phyloP scores from a whole-genome alignment of 2,888 invertebrate genomes.

The Polydesmus complanatus region DNA sequence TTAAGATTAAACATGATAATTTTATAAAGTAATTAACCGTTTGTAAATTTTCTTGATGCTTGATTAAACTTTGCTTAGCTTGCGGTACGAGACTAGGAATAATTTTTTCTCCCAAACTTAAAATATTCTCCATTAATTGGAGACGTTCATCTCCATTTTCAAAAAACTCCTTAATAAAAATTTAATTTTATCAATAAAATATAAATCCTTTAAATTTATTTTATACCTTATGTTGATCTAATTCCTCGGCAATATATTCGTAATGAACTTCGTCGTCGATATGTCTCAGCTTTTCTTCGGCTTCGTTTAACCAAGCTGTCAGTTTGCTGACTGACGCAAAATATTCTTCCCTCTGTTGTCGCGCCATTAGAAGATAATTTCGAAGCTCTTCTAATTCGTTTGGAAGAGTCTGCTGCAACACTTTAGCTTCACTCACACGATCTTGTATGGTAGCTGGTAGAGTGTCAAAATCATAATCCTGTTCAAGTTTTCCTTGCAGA shows the following conservation, averaged over 20 bases:
- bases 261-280: conserved; percentile 74
- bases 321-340: conserved; percentile 60
- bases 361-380: conserved; percentile 63
- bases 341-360: conserved; percentile 60
- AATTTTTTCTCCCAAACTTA: conserved; percentile 54
- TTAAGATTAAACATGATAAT: neutral
- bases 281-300: conserved; percentile 20
- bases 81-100: conserved; percentile 22
- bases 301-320: conserved; percentile 52
- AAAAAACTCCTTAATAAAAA: conserved; percentile 49
- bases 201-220: neutral
- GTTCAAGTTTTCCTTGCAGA: conserved; percentile 53
- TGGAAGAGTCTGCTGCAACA: conserved; percentile 60
- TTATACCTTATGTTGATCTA: conserved; percentile 68
- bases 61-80: conserved; percentile 7
- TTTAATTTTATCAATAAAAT: neutral
- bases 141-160: conserved; percentile 61
- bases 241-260: conserved; percentile 62
- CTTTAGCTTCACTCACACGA: conserved; percentile 70
- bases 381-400: conserved; percentile 65
- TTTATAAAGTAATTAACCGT: neutral
- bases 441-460: conserved; percentile 66
- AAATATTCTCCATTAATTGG: conserved; percentile 63
- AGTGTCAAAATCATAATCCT: conserved; percentile 46
- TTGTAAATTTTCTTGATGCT: conserved; percentile 13